Conservation (phyloP, 2,888 invertebrate genomes). For the Ceriagrion tenellum region DNA sequence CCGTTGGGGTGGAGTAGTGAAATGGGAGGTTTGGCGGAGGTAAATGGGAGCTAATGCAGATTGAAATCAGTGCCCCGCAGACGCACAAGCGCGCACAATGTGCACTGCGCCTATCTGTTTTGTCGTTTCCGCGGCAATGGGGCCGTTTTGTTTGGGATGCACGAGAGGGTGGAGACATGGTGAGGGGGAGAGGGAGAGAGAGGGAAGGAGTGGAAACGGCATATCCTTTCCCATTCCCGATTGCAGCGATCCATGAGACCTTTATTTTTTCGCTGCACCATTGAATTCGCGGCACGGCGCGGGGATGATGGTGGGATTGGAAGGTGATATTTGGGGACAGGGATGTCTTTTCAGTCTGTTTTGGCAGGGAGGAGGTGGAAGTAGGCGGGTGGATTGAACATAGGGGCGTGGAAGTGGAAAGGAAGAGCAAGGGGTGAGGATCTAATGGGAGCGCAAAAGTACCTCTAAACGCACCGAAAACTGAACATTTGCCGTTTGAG, state of each 20-base stretch:
- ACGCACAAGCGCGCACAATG: not conserved
- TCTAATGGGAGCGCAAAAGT: not conserved
- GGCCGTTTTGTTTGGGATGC: not conserved
- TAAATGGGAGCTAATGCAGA: not conserved
- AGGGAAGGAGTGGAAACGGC: not conserved
- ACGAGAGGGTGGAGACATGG: not conserved
- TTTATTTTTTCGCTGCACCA: conserved; percentile 11
- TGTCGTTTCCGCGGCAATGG: not conserved
- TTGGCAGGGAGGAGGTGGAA: not conserved
- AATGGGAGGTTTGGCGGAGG: not conserved
- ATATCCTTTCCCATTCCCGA: not conserved
- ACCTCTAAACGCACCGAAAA: not conserved
- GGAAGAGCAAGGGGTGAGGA: not conserved
- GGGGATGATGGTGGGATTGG: not conserved
- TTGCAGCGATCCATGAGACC: not conserved
- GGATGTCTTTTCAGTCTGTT: not conserved
- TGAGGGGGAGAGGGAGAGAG: not conserved
- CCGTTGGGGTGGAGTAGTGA: too few relatives aligned
- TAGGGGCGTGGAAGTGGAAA: not conserved
- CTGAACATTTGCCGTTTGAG: not conserved
- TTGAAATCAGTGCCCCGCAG: not conserved
- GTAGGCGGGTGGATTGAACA: not conserved
- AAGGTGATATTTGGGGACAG: not conserved
- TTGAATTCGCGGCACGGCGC: not conserved
- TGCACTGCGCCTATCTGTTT: not conserved